Evolutionary conservation across 2,888 invertebrate species (phyloP).

Genomic region (Ochropacha duplaris): DNA sequence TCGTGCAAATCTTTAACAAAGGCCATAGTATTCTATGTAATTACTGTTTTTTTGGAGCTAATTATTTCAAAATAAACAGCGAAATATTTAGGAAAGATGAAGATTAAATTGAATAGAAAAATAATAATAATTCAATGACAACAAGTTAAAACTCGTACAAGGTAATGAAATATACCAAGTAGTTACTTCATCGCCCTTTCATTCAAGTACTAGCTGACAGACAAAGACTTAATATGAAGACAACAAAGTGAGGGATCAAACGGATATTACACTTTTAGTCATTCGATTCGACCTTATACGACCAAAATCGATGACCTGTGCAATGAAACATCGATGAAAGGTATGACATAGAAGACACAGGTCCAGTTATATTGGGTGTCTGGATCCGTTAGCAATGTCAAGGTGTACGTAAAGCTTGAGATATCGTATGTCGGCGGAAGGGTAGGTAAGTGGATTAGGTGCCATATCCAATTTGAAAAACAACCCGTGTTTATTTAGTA

Average conservation of each 20-base stretch:
- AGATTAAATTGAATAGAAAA: background rate
- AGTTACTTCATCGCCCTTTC: constrained; percentile 12
- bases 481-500: constrained; percentile 9
- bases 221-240: constrained; percentile 25
- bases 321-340: background rate
- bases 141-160: background rate
- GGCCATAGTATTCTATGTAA: too few relatives aligned
- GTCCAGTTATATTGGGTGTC: constrained; percentile 13
- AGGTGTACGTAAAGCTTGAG: constrained; percentile 24
- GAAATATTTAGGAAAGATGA: too few relatives aligned
- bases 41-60: too few relatives aligned
- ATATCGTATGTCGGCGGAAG: constrained; percentile 26
- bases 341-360: constrained; percentile 2
- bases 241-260: constrained; percentile 43
- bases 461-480: constrained; percentile 20
- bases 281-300: constrained; percentile 27
- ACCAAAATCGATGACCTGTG: constrained; percentile 2
- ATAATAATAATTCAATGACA: background rate
- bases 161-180: background rate
- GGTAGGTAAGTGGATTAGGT: constrained; percentile 3
- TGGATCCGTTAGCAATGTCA: constrained; percentile 32
- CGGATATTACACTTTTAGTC: constrained; percentile 37
- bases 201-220: constrained; percentile 2
- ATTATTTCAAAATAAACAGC: too few relatives aligned
- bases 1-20: too few relatives aligned